phyloP scores from a whole-genome alignment of 2,888 invertebrate species.

The Incurvaria masculella region DNA sequence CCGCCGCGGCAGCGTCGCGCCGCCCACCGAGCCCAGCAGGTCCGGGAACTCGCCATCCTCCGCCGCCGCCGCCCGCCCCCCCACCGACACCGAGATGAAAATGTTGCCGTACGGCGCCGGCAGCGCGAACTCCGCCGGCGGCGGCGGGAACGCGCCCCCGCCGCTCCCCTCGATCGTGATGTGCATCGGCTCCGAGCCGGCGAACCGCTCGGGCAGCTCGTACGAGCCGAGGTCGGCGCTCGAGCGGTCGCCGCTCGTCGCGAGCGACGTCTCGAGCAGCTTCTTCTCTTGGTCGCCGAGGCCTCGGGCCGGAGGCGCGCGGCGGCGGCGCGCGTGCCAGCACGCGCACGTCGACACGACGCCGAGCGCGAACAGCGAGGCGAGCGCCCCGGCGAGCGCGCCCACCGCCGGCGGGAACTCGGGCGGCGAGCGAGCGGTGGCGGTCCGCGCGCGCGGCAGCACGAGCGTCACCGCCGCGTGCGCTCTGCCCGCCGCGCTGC shows the following conservation, averaged over 20 bases:
- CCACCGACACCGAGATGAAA: slow-evolving; percentile 82
- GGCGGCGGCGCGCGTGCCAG: slow-evolving; percentile 70
- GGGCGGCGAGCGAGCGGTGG: slow-evolving; percentile 71
- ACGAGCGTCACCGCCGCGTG: slow-evolving; percentile 58
- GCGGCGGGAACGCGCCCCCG: slow-evolving; percentile 38
- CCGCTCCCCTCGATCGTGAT: slow-evolving; percentile 56
- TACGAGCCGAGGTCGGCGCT: slow-evolving; percentile 61
- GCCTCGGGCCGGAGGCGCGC: slow-evolving; percentile 63
- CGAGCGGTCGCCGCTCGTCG: slow-evolving; percentile 60
- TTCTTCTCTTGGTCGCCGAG: slow-evolving; percentile 89
- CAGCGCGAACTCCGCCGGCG: slow-evolving; percentile 48
- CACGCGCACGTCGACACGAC: slow-evolving; percentile 46
- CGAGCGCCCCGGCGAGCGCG: slow-evolving; percentile 66
- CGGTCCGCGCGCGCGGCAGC: slow-evolving; percentile 61
- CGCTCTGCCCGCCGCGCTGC: slow-evolving; percentile 61
- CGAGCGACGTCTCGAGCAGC: slow-evolving; percentile 71
- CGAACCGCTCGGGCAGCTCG: slow-evolving; percentile 50
- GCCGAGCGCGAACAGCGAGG: slow-evolving; percentile 64
- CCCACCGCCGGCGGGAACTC: slow-evolving; percentile 69
- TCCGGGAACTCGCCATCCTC: slow-evolving; percentile 75
- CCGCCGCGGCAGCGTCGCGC: slow-evolving; percentile 47
- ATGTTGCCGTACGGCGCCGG: slow-evolving; percentile 66
- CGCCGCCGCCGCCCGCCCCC: slow-evolving; percentile 66
- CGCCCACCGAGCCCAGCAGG: slow-evolving; percentile 52
- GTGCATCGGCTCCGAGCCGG: slow-evolving; percentile 57